A percentile compares a stretch with the other conserved stretches of the same genome.
Evolutionary conservation across 2,797 vertebrate species (phyloP).

Genomic region (Percopsis omiscomaycus): DNA sequence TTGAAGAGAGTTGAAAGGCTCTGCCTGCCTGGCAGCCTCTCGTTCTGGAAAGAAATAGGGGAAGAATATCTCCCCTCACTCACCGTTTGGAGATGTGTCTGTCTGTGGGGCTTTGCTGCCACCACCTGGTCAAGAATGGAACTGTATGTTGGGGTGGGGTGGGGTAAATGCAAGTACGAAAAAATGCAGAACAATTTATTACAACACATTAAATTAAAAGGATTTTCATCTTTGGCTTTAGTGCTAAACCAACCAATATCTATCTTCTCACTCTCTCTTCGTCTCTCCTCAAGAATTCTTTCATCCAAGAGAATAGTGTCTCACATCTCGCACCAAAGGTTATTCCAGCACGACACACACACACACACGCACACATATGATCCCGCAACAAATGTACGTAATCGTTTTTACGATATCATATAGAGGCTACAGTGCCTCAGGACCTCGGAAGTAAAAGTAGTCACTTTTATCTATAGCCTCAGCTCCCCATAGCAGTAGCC

Average conservation of each 20-base stretch:
- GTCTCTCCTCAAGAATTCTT: conserved; percentile 16
- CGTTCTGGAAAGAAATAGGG: conserved; percentile 21
- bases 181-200: background rate
- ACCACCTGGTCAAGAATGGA: conserved; percentile 59
- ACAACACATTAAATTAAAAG: background rate
- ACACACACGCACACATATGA: too few relatives aligned
- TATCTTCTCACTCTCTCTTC: conserved; percentile 26
- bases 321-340: too few relatives aligned
- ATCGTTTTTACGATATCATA: too few relatives aligned
- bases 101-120: conserved; percentile 69
- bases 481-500: background rate
- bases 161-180: background rate
- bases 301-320: conserved; percentile 8
- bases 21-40: conserved; percentile 29
- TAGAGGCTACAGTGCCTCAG: too few relatives aligned
- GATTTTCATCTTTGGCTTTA: conserved; percentile 24
- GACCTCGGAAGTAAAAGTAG: too few relatives aligned
- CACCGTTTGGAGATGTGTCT: conserved; percentile 42
- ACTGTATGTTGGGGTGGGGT: conserved; percentile 2
- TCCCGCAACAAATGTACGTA: too few relatives aligned
- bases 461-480: too few relatives aligned
- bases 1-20: conserved; percentile 71
- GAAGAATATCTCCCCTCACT: conserved; percentile 49
- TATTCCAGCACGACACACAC: too few relatives aligned
- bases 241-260: conserved; percentile 37